phyloP scores from a whole-genome alignment of 2,888 invertebrate genomes.

The Leptinotarsa peninsularis region DNA sequence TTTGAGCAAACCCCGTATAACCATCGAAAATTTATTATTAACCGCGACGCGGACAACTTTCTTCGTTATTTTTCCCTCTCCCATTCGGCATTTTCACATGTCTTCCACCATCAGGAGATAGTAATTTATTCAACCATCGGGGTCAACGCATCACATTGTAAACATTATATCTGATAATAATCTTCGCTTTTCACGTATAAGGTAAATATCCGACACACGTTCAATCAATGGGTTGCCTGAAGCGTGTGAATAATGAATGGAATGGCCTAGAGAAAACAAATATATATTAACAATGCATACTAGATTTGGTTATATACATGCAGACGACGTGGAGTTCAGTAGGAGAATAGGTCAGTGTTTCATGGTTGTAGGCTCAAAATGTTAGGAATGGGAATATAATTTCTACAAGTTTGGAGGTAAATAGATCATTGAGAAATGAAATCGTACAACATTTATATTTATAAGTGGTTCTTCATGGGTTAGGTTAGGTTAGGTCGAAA shows the following conservation, averaged over 20 bases:
- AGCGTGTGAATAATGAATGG: constrained; percentile 26
- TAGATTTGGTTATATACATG: constrained; percentile 7
- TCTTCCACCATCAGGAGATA: constrained; percentile 10
- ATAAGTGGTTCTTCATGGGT: no score
- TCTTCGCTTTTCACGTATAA: constrained; percentile 13
- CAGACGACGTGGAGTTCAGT: constrained; percentile 11
- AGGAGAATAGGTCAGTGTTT: constrained; percentile 28
- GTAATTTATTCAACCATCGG: constrained; percentile 20
- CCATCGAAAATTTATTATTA: background rate
- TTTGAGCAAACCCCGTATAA: no score
- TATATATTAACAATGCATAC: constrained; percentile 21
- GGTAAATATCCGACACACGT: constrained; percentile 27
- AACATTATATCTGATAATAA: constrained; percentile 17
- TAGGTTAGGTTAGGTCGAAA: no score
- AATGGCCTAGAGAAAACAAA: constrained; percentile 26
- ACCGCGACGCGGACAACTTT: background rate
- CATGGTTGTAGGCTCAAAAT: constrained; percentile 10
- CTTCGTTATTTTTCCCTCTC: constrained; percentile 10
- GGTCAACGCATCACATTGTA: constrained; percentile 26
- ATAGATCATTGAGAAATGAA: no score
- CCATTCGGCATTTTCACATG: constrained; percentile 1
- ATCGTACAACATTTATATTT: no score
- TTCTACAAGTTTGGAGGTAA: no score
- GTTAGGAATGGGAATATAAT: background rate
- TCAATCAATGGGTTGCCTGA: constrained; percentile 14